Evolutionary conservation across 2,888 invertebrate species (phyloP).

Genomic region (Monopis laevigella): DNA sequence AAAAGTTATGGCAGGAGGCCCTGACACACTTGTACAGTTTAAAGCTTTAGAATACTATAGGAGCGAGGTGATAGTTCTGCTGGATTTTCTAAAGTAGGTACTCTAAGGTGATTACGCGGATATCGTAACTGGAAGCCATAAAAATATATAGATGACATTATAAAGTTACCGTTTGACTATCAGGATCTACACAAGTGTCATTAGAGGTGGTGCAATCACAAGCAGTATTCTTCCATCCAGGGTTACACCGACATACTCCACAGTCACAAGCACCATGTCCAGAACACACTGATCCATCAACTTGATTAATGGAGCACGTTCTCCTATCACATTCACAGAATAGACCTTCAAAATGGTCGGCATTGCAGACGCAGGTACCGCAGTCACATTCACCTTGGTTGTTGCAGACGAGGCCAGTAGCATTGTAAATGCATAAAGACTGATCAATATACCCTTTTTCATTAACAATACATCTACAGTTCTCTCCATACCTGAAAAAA

Average conservation of each 20-base stretch:
- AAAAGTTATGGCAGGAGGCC: too few relatives aligned
- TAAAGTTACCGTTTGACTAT: not conserved
- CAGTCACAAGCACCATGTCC: conserved; percentile 74
- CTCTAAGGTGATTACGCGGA: too few relatives aligned
- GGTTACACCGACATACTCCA: conserved; percentile 62
- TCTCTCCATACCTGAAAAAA: conserved; percentile 31
- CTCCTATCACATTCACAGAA: conserved; percentile 14
- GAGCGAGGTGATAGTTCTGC: too few relatives aligned
- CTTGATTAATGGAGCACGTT: not conserved
- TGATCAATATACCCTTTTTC: conserved; percentile 20
- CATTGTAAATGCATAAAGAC: conserved; percentile 25
- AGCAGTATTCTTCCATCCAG: conserved; percentile 38
- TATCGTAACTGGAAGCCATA: too few relatives aligned
- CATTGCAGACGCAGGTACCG: conserved; percentile 67
- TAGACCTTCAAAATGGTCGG: conserved; percentile 12
- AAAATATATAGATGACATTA: not conserved
- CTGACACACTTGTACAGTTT: too few relatives aligned
- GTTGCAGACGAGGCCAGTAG: conserved; percentile 31
- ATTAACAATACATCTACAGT: conserved; percentile 27
- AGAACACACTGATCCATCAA: conserved; percentile 46
- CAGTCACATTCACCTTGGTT: conserved; percentile 63
- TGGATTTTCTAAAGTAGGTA: too few relatives aligned
- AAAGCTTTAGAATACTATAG: too few relatives aligned
- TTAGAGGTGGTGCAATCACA: conserved; percentile 34
- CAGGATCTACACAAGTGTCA: conserved; percentile 20